Evolutionary conservation across 2,797 vertebrate species (phyloP).

Genomic region (Buceros bicornis): DNA sequence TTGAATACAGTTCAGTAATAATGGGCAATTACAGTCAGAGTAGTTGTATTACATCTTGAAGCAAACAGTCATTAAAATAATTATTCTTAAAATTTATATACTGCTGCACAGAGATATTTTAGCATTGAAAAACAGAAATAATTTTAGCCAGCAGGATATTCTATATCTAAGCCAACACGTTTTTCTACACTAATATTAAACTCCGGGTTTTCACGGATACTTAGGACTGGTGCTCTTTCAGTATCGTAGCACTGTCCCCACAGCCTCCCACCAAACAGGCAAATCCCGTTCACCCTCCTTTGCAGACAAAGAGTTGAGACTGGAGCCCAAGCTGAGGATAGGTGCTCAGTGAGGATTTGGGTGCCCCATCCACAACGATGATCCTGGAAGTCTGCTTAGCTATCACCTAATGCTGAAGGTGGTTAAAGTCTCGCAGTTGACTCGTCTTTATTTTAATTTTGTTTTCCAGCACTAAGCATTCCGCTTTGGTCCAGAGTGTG

Average conservation of each 20-base stretch:
- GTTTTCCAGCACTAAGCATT: neutral
- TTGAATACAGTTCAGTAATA: neutral
- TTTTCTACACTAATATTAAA: neutral
- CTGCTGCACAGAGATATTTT: neutral
- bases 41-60: conserved; percentile 6
- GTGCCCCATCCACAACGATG: neutral
- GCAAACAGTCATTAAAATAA: conserved; percentile 49
- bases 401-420: neutral
- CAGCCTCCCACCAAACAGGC: neutral
- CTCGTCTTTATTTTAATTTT: neutral
- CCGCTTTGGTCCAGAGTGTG: neutral
- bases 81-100: conserved; percentile 25
- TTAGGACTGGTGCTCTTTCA: neutral
- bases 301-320: fast-evolving
- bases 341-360: neutral
- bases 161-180: neutral
- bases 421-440: neutral
- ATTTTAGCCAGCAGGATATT: neutral
- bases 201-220: neutral
- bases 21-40: conserved; percentile 4
- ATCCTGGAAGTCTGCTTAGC: neutral
- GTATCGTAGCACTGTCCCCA: neutral
- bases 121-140: neutral
- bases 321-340: neutral
- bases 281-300: neutral